Percentiles rank a stretch among this genome's conserved stretches.
Conservation (phyloP, 2,113 vertebrate genomes). For the Podiceps cristatus region DNA sequence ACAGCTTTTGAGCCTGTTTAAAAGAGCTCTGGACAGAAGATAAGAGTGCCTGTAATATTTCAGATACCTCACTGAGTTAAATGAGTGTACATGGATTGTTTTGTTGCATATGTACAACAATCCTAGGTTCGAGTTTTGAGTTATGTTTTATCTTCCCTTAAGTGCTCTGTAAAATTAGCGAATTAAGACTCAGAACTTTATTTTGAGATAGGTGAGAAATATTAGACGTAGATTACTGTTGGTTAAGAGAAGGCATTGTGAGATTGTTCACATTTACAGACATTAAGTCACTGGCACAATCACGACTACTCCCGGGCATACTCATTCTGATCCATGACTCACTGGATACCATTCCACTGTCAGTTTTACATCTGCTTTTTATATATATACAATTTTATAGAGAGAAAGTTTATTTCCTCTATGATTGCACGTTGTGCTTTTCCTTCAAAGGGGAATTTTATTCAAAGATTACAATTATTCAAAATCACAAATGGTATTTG, state of each 20-base stretch:
- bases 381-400: background rate
- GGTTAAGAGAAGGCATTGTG: background rate
- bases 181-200: background rate
- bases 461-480: background rate
- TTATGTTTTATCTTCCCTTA: background rate
- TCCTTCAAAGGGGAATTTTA: background rate
- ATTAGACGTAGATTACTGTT: background rate
- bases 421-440: background rate
- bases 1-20: background rate
- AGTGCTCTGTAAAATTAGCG: background rate
- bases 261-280: background rate
- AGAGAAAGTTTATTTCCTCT: background rate
- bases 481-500: background rate
- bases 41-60: background rate
- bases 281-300: background rate
- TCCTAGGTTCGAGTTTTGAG: background rate
- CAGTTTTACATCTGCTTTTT: background rate
- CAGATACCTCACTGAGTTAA: background rate
- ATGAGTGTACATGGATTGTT: background rate
- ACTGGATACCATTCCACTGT: background rate
- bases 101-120: background rate
- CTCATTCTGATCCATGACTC: background rate
- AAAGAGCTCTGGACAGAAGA: background rate
- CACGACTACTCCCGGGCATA: background rate
- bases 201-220: background rate